Conservation (phyloP, 2,888 invertebrate genomes). For the Eueremaeus valkanovi region DNA sequence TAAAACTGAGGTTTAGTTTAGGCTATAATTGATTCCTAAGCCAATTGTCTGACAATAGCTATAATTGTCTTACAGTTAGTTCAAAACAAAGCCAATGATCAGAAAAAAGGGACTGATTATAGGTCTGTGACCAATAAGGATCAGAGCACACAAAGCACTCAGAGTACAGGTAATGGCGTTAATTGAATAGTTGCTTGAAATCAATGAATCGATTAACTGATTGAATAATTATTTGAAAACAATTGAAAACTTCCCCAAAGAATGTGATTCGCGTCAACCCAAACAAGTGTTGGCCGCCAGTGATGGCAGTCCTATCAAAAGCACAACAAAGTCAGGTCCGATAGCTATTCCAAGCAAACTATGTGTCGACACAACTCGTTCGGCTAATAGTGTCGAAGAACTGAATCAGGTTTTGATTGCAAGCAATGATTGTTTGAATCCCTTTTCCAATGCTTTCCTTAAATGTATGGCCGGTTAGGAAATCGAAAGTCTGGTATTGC, state of each 20-base stretch:
- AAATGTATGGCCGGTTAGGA: slow-evolving; percentile 52
- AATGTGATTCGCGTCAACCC: neutral
- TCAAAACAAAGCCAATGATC: neutral
- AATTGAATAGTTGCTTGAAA: no score
- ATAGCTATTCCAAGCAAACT: slow-evolving; percentile 55
- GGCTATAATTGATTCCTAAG: neutral
- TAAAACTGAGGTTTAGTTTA: slow-evolving; percentile 12
- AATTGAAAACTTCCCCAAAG: no score
- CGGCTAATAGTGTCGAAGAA: slow-evolving; percentile 78
- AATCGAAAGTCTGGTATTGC: slow-evolving; percentile 72
- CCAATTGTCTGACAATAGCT: neutral
- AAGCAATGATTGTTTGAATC: neutral
- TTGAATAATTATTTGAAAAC: no score
- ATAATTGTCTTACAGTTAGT: neutral
- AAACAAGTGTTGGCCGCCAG: neutral
- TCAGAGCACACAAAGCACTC: slow-evolving; percentile 2
- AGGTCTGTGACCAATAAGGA: neutral
- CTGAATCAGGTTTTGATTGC: slow-evolving; percentile 64
- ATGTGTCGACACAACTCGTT: slow-evolving; percentile 55
- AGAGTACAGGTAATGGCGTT: neutral
- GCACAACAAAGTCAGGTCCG: slow-evolving; percentile 54
- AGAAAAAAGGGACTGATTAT: neutral
- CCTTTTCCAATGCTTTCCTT: no score
- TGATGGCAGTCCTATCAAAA: slow-evolving; percentile 40
- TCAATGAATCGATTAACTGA: no score